Evolutionary conservation across 2,888 invertebrate genomes (phyloP), one percentile per base, ranked within the genome.

Genomic region (Embidobia sp.): DNA sequence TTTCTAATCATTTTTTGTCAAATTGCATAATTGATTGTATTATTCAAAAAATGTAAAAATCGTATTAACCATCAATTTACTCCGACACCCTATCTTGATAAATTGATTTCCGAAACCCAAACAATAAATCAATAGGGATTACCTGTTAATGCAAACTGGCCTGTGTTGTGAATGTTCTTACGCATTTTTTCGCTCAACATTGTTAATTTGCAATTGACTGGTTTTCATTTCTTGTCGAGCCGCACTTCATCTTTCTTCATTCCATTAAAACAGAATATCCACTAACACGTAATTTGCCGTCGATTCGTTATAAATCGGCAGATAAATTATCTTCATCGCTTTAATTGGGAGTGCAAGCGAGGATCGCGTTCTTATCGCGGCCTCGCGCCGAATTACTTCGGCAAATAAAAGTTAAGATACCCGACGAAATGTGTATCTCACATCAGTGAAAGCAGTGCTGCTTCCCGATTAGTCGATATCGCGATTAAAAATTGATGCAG

Each of bases 361-460:
- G 57, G 61, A 76, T 46, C 70, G 59, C 70, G 57, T 26, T 33
- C 70, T 77, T 72, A 77, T 77, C 77, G 61, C 66, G 66, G 66
- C 70, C 77, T 72, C 69, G 74, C 75, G 75, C 72, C 64, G 74
- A 78, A 83, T 83, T 81, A 83, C 81, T 82, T 81, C 51, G 74
- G 70, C 81, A 81, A 83, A 83, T 81, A 81, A 81, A 78, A 80
- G 81, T 82, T 81, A 80, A 83, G 83, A 81, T 80, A 81, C 70
- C 76, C 79, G 70, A 37, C 59, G 48, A 66, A 64, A 64, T 69
- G 69, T 77, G 78, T 61, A 75, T 76, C 64, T 77, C 42, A 11
- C 33, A 67, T 63, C 31, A 72, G 77, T 66, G 77, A 77, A 77
- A 77, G 77, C 70, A 77, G 66, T 61, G 70, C 51, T 33, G 8